Conservation (phyloP, 2,888 invertebrate genomes). For the Lasius fuliginosus region DNA sequence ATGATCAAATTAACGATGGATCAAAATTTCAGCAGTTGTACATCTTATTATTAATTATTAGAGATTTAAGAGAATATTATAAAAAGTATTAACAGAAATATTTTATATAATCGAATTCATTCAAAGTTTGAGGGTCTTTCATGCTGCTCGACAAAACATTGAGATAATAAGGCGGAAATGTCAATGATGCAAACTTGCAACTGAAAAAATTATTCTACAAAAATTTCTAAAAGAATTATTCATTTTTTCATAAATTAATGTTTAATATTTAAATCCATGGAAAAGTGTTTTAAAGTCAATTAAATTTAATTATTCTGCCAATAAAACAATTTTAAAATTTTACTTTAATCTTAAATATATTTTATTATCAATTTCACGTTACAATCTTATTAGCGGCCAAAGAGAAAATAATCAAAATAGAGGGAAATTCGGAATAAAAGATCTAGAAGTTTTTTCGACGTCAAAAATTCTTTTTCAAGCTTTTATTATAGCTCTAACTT, state of each 20-base stretch:
- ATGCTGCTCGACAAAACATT: not conserved
- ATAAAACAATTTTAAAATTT: too few relatives aligned
- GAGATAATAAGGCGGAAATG: not conserved
- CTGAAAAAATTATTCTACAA: not conserved
- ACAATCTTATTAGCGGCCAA: not conserved
- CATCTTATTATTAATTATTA: not conserved
- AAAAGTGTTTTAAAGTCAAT: too few relatives aligned
- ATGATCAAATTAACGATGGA: not conserved
- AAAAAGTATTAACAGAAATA: not conserved
- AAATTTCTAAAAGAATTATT: too few relatives aligned
- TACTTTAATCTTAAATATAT: too few relatives aligned
- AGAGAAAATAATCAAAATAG: not conserved
- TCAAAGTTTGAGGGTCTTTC: not conserved
- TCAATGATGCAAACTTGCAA: not conserved
- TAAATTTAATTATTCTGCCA: too few relatives aligned
- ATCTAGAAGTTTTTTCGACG: not conserved
- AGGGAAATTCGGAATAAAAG: not conserved
- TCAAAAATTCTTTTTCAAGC: constrained; percentile 12
- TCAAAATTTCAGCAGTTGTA: not conserved
- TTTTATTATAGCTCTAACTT: constrained; percentile 44
- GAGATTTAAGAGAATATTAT: not conserved
- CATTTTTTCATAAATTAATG: too few relatives aligned
- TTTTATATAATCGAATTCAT: constrained; percentile 27
- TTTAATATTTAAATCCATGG: too few relatives aligned
- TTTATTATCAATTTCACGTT: too few relatives aligned